phyloP scores from a whole-genome alignment of 2,888 invertebrate species.

The Hoplodrina blanda region DNA sequence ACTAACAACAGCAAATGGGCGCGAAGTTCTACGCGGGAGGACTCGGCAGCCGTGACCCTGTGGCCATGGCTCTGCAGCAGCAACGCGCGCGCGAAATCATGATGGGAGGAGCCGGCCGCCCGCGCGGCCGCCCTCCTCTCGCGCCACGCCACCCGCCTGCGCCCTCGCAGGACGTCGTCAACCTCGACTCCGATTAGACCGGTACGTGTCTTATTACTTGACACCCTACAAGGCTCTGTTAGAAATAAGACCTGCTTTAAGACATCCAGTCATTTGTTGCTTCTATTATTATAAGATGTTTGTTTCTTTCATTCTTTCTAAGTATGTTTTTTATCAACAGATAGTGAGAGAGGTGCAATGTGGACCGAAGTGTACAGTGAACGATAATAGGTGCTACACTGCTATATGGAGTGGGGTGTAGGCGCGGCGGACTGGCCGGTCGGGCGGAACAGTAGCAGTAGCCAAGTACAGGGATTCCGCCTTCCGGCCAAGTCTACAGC shows the following conservation, averaged over 20 bases:
- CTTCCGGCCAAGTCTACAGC: slow-evolving; percentile 17
- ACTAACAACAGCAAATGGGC: slow-evolving; percentile 75
- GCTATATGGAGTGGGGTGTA: slow-evolving; percentile 72
- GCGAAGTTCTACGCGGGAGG: slow-evolving; percentile 89
- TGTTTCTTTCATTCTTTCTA: too few relatives aligned
- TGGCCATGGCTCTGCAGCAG: slow-evolving; percentile 88
- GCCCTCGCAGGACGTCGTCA: slow-evolving; percentile 73
- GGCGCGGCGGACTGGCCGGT: slow-evolving; percentile 18
- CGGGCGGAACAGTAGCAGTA: slow-evolving; percentile 26
- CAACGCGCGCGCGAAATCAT: slow-evolving; percentile 86
- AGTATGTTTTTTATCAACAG: slow-evolving; percentile 19
- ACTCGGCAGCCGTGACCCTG: slow-evolving; percentile 88
- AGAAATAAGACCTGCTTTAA: too few relatives aligned
- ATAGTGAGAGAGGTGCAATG: slow-evolving; percentile 65
- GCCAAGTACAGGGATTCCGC: slow-evolving; percentile 31
- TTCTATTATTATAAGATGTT: too few relatives aligned
- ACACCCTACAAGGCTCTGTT: too few relatives aligned
- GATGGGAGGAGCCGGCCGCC: slow-evolving; percentile 71
- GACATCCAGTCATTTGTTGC: too few relatives aligned
- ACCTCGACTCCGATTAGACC: slow-evolving; percentile 83
- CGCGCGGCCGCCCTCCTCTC: slow-evolving; percentile 75
- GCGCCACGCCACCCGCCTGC: slow-evolving; percentile 67
- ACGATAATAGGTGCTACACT: slow-evolving; percentile 85
- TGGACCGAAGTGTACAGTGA: slow-evolving; percentile 86
- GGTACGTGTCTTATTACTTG: slow-evolving; percentile 13